Base-by-base conservation (phyloP, 2,113 vertebrate genomes). In the Coreoperca whiteheadi region DNA sequence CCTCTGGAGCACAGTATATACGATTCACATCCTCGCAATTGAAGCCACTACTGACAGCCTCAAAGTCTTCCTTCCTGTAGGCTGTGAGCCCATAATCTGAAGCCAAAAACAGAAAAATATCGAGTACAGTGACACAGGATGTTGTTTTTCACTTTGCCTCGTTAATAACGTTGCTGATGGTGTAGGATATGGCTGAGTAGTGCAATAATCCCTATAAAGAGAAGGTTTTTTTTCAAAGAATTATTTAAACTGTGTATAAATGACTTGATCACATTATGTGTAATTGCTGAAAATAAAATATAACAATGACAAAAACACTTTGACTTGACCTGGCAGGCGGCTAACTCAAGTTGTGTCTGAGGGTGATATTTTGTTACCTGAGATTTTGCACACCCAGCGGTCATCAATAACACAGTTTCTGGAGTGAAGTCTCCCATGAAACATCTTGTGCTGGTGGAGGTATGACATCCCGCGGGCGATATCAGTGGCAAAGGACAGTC, bases 381-480 rank as follows among this genome's bases (percentile, higher is more conserved):
- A 93, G 64, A 95, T 94, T 89, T 95, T 96, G 88, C 96, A 96
- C 53, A 94, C 95, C 94, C 96, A 96, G 73, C 95, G 89, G 51
- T 96, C 94, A 51, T 95, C 95, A 30, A 95, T 93, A 10, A 96
- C 89, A 77, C 95, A 96, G 87, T 96, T 96, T 79, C 79, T 93
- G 60, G 95, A 94, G 64, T 94, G 93, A 91, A 96, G 94, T 79
- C 91, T 90, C n/a, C 95, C 92, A 43, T 96, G 95, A 84, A 94
- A 96, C 54, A 87, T 79, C 74, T 89, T 95, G 78, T 95, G 94
- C 28, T 95, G 95, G 82, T 96, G 95, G n/a, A 96, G 93, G 81
- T 95, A 95, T 2, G 89, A 77, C 90, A 96, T 95, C 50, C 94
- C 95, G 1, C 94, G 92, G n/a, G 95, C 91, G 8, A 95, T 83